Percentiles rank a stretch among this genome's conserved stretches.
Conservation (phyloP, 2,113 vertebrate genomes). For the Oryzias curvinotus region DNA sequence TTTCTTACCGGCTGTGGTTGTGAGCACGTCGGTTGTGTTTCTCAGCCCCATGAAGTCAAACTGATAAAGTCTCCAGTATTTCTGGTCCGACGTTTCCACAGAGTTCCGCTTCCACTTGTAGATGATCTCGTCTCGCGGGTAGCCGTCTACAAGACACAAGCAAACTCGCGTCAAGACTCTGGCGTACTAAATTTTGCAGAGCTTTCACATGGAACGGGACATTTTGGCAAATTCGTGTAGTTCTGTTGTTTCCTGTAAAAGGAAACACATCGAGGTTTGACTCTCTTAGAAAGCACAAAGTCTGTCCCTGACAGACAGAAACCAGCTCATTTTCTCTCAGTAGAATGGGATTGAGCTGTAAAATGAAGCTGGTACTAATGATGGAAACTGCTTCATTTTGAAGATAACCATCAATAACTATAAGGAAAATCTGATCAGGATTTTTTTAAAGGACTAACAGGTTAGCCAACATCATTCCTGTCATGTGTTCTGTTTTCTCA, state of each 20-base stretch:
- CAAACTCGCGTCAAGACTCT: too few relatives aligned
- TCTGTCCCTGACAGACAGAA: too few relatives aligned
- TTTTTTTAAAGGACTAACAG: constrained; percentile 22
- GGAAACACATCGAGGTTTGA: too few relatives aligned
- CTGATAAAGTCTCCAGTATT: constrained; percentile 96
- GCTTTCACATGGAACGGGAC: too few relatives aligned
- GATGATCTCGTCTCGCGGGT: constrained; percentile 94
- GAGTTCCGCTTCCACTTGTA: constrained; percentile 95
- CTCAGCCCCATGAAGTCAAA: constrained; percentile 97
- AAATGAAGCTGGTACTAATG: constrained; percentile 44
- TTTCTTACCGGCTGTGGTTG: constrained; percentile 88
- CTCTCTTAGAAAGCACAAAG: too few relatives aligned
- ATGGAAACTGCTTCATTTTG: constrained; percentile 47
- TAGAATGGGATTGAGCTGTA: constrained; percentile 34
- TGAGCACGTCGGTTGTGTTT: constrained; percentile 88
- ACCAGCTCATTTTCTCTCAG: constrained; percentile 9
- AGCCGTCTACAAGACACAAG: constrained; percentile 85
- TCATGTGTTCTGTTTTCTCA: constrained; percentile 29
- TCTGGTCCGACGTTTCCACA: constrained; percentile 92
- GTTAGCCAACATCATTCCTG: constrained; percentile 35
- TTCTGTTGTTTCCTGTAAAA: too few relatives aligned
- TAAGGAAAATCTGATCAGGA: constrained; percentile 17
- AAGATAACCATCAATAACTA: constrained; percentile 38
- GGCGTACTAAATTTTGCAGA: too few relatives aligned
- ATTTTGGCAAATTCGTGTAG: too few relatives aligned